These are phyloP conservation scores for Lepus townsendii DNA, from an alignment of 2,797 vertebrate species.

Conservation along the genomic window DNA sequence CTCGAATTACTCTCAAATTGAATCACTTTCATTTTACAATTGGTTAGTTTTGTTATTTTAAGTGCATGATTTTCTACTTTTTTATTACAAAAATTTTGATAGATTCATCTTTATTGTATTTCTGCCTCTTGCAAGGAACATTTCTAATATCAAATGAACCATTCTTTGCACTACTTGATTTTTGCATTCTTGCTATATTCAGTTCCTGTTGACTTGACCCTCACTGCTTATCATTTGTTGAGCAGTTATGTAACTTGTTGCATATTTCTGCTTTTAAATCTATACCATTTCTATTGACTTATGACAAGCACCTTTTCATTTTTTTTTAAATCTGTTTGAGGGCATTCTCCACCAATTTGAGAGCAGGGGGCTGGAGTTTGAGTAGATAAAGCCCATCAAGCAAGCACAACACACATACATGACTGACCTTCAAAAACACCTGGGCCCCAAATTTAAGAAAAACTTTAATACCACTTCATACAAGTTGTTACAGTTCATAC, in stretches of 20 bases:
- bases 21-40: not conserved
- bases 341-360: not conserved
- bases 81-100: not conserved
- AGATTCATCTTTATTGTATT: not conserved
- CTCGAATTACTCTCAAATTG: not conserved
- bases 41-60: not conserved
- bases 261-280: not conserved
- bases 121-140: not conserved
- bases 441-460: not conserved
- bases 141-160: not conserved
- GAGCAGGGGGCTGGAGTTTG: not conserved
- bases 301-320: not conserved
- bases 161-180: not conserved
- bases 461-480: not conserved
- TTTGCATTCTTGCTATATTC: not conserved
- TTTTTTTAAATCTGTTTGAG: not conserved
- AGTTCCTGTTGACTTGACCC: not conserved
- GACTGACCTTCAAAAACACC: not conserved
- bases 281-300: not conserved
- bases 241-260: not conserved
- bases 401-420: accelerated
- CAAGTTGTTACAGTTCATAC: not conserved
- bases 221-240: not conserved
- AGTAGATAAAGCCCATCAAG: not conserved
- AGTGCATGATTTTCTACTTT: not conserved